A percentile compares a stretch with the other conserved stretches of the same genome.
phyloP scores from a whole-genome alignment of 2,113 vertebrate genomes.

The Labrus mixtus region DNA sequence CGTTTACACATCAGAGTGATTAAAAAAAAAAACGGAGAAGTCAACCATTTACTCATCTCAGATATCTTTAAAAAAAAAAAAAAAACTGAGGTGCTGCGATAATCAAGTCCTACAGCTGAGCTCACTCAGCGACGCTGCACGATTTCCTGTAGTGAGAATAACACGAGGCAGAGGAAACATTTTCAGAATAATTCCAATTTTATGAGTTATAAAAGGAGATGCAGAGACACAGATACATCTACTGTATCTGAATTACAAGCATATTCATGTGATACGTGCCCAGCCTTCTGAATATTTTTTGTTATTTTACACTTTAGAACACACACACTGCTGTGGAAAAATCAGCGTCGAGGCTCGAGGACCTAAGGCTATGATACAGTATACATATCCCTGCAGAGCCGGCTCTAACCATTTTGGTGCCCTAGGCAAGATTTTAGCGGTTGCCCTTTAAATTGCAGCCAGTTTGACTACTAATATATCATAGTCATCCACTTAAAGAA shows the following conservation, averaged over 20 bases:
- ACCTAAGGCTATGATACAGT: slow-evolving; percentile 2
- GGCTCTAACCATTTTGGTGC: too few relatives aligned
- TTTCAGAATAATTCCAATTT: not conserved
- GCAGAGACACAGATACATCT: not conserved
- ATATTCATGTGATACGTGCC: not conserved
- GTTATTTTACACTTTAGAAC: not conserved
- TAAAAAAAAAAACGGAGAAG: not conserved
- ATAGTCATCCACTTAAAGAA: too few relatives aligned
- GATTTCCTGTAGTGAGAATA: not conserved
- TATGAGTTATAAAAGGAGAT: not conserved
- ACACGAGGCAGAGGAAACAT: not conserved
- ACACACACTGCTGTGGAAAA: not conserved
- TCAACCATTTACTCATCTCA: slow-evolving; percentile 25
- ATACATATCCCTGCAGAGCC: slow-evolving; percentile 11
- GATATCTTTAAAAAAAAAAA: slow-evolving; percentile 14
- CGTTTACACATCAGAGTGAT: not conserved
- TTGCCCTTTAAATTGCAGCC: too few relatives aligned
- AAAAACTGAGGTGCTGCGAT: not conserved
- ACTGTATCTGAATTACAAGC: not conserved
- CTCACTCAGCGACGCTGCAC: not conserved
- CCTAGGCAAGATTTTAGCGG: too few relatives aligned
- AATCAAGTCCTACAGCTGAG: slow-evolving; percentile 3
- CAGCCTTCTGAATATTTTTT: not conserved
- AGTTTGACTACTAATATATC: too few relatives aligned
- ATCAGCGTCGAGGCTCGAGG: not conserved